Evolutionary conservation across 2,113 vertebrate species (phyloP).

Genomic region (Microcebus tavaratra): DNA sequence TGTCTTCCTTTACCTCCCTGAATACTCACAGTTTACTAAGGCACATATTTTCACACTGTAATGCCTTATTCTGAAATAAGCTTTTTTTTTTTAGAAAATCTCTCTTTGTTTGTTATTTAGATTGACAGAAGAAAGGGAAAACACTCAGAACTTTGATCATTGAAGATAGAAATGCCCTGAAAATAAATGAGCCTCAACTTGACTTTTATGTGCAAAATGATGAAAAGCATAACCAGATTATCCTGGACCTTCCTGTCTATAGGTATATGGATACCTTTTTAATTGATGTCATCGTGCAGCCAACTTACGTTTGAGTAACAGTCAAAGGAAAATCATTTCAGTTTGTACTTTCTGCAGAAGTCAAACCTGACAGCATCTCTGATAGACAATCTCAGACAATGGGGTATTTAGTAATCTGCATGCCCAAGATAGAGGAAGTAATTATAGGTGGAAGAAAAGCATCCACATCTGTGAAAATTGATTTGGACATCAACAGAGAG

Average conservation of each 20-base stretch:
- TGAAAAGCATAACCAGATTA: constrained; percentile 83
- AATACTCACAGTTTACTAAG: neutral
- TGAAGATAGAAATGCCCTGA: constrained; percentile 88
- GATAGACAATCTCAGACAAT: constrained; percentile 92
- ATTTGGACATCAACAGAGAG: neutral
- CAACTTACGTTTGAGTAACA: constrained; percentile 84
- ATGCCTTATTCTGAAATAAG: neutral
- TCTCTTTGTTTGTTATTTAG: neutral
- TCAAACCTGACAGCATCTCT: constrained; percentile 90
- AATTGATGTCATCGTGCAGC: constrained; percentile 90
- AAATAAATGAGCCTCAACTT: constrained; percentile 90
- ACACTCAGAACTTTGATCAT: constrained; percentile 84
- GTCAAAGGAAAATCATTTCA: constrained; percentile 94
- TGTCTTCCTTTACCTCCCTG: neutral
- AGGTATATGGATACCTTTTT: constrained; percentile 80
- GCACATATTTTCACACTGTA: neutral
- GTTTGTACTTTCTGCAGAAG: constrained; percentile 89
- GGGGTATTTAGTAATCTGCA: constrained; percentile 91
- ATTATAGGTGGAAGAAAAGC: constrained; percentile 65
- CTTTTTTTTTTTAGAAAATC: neutral
- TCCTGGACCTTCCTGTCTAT: constrained; percentile 89
- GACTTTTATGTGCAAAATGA: constrained; percentile 89
- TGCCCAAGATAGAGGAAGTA: constrained; percentile 86
- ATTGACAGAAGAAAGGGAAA: constrained; percentile 76
- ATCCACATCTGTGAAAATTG: constrained; percentile 50